These are phyloP conservation scores for Coenonympha arcania DNA, from an alignment of 2,888 invertebrate species.

Conservation along the genomic window DNA sequence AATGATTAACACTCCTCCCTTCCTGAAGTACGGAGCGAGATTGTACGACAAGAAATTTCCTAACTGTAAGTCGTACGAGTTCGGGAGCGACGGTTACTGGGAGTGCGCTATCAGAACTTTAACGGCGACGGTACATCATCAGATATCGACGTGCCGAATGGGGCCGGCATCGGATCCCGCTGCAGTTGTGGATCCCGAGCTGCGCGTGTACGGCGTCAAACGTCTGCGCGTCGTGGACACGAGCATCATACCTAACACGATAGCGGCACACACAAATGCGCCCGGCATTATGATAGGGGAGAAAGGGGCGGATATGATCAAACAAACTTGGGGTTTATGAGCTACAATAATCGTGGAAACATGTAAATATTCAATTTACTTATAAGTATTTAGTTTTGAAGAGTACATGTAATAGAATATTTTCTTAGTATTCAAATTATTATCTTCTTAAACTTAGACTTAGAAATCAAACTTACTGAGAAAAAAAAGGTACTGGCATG, in stretches of 20 bases:
- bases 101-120: slow-evolving; percentile 76
- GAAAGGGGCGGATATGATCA: slow-evolving; percentile 79
- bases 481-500: no score
- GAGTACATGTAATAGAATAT: no score
- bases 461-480: no score
- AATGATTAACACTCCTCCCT: slow-evolving; percentile 72
- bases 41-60: slow-evolving; percentile 71
- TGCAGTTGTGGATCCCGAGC: slow-evolving; percentile 77
- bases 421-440: no score
- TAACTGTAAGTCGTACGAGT: slow-evolving; percentile 68
- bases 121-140: slow-evolving; percentile 79
- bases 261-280: slow-evolving; percentile 79
- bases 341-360: background rate
- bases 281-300: slow-evolving; percentile 82
- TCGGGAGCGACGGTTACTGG: slow-evolving; percentile 78
- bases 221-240: slow-evolving; percentile 79
- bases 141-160: slow-evolving; percentile 81
- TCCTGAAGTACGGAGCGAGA: slow-evolving; percentile 75
- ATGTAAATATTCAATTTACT: background rate
- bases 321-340: slow-evolving; percentile 60
- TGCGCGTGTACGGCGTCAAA: slow-evolving; percentile 75
- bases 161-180: slow-evolving; percentile 72
- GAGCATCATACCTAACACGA: slow-evolving; percentile 78
- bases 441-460: no score
- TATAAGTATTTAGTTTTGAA: no score